Percentiles rank a stretch among this genome's conserved stretches.
phyloP scores from a whole-genome alignment of 2,888 invertebrate genomes.

The Drosophila testacea region DNA sequence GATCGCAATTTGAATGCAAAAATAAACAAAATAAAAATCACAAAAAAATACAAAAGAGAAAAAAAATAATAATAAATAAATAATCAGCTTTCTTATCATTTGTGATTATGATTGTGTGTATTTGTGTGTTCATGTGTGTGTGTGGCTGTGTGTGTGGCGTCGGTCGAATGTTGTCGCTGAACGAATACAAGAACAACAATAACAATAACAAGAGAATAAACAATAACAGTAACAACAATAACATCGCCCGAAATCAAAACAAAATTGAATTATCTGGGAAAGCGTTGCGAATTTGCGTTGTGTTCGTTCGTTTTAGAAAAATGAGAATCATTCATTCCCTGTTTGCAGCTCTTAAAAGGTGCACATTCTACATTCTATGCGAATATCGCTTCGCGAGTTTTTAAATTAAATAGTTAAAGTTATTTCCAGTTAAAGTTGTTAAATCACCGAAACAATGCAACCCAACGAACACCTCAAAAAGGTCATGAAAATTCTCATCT shows the following conservation, averaged over 20 bases:
- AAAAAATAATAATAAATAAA: conserved; percentile 26
- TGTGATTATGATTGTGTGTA: conserved; percentile 44
- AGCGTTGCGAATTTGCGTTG: conserved; percentile 65
- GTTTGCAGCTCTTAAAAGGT: conserved; percentile 62
- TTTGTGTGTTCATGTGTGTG: conserved; percentile 15
- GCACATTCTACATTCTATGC: conserved; percentile 30
- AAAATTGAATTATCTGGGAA: conserved; percentile 74
- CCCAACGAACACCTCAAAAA: conserved; percentile 64
- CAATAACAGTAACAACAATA: conserved; percentile 16
- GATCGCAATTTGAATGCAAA: conserved; percentile 39
- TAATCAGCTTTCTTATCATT: conserved; percentile 53
- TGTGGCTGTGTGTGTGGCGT: conserved; percentile 14
- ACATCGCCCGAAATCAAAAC: conserved; percentile 66
- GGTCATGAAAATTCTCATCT: conserved; percentile 75
- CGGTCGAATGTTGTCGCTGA: conserved; percentile 56
- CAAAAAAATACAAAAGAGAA: conserved; percentile 12
- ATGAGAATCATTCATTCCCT: conserved; percentile 61
- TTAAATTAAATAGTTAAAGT: not conserved
- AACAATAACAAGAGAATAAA: conserved; percentile 23
- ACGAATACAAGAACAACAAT: not conserved
- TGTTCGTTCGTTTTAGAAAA: conserved; percentile 58
- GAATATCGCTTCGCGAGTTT: not conserved
- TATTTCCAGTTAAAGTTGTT: not conserved
- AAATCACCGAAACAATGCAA: conserved; percentile 48
- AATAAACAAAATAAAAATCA: conserved; percentile 34